Evolutionary conservation across 1,140 invertebrate species (phyloP), one percentile per base, ranked within the genome.

Genomic region (Andricus grossulariae): DNA sequence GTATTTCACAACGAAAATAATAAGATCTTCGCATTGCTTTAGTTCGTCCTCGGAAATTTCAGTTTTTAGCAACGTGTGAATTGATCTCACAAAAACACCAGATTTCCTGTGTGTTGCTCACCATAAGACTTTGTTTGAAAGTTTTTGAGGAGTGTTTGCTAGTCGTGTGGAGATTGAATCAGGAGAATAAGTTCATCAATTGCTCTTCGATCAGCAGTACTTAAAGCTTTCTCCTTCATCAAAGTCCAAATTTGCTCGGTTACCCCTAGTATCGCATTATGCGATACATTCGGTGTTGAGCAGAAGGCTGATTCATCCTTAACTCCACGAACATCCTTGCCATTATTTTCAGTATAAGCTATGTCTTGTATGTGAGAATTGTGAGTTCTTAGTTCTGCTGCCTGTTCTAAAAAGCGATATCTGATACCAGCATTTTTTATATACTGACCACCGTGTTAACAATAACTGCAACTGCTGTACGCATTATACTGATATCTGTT

Each of bases 331-430:
- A 50, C 18, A 6, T 32, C 39, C 3, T 18, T 18, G 39, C 66
- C 21, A 15, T 57, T 19, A 19, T 55, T n/a, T 50, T 57, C 50
- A 13, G 70, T 72, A 15, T 54, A 7, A 18, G 60, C 21, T 15
- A 80, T 76, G 75, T 82, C 79, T 32, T 51, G 39, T 2, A 45
- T 66, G 75, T 82, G 73, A 55, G 50, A 66, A 16, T 72, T 52
- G 19, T 82, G 52, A 51, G 73, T 80, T 75, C 81, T 60, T 51
- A 66, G 8, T 10, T 16, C n/a, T 8, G 45, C 50, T 13, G 74
- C 32, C 32, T 32, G 39, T 21, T 76, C n/a, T n/a, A n/a, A n/a
- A n/a, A n/a, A n/a, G n/a, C n/a, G n/a, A n/a, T n/a, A n/a, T n/a
- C n/a, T n/a, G n/a, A n/a, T n/a, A n/a, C n/a, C n/a, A n/a, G n/a